These are phyloP conservation scores for Chamaetylas fuelleborni DNA, from an alignment of 2,113 vertebrate species.

Conservation along the genomic window DNA sequence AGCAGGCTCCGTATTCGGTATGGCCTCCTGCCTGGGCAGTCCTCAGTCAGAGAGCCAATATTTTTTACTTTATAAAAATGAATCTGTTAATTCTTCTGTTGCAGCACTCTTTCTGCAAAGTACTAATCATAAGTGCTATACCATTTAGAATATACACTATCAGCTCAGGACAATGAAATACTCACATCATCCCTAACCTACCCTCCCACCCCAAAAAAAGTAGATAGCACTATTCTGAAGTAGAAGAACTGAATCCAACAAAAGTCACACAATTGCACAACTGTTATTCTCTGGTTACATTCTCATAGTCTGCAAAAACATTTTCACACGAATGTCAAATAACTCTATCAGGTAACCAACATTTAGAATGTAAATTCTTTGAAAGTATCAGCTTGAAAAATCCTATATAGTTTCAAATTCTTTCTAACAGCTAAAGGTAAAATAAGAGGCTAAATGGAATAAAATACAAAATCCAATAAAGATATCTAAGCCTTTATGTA, in stretches of 20 bases:
- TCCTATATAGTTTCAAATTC: not conserved
- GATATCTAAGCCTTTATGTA: not conserved
- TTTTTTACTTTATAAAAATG: not conserved
- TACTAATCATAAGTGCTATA: not conserved
- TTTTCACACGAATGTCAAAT: not conserved
- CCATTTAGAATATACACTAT: not conserved
- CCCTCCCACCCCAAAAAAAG: not conserved
- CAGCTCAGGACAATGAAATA: not conserved
- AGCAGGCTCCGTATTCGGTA: not conserved
- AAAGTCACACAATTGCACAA: not conserved
- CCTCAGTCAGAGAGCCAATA: not conserved
- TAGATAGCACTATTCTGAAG: not conserved
- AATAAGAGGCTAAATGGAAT: not conserved
- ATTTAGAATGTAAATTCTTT: not conserved
- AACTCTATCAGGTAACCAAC: not conserved
- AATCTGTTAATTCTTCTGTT: not conserved
- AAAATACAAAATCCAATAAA: not conserved
- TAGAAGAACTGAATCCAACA: not conserved
- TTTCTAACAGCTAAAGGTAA: not conserved
- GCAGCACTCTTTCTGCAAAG: not conserved
- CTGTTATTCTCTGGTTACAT: not conserved
- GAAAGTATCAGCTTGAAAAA: not conserved
- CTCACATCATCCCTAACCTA: accelerated
- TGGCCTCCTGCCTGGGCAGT: not conserved
- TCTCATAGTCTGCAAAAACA: not conserved